Percentiles rank a stretch among this genome's conserved stretches.
Conservation (phyloP, 2,113 vertebrate genomes). For the Zootoca vivipara region DNA sequence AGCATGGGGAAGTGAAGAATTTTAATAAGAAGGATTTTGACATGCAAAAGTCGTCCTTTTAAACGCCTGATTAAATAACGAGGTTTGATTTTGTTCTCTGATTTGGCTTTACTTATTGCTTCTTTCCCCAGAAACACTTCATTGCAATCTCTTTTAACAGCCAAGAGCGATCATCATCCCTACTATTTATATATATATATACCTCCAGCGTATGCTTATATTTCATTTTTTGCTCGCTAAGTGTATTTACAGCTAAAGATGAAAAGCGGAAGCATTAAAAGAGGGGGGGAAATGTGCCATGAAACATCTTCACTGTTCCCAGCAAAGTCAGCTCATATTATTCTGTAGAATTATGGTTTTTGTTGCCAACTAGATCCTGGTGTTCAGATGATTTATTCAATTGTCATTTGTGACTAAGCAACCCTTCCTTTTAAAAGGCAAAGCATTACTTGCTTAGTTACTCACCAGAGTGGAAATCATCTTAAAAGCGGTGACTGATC, state of each 20-base stretch:
- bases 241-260: conserved; percentile 23
- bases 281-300: neutral
- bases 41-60: conserved; percentile 38
- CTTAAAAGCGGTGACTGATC: conserved; percentile 4
- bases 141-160: conserved; percentile 10
- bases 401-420: neutral
- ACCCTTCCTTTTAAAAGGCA: conserved; percentile 14
- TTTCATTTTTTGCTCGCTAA: conserved; percentile 36
- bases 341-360: neutral
- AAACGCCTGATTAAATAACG: conserved; percentile 35
- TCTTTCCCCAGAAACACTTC: neutral
- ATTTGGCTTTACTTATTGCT: conserved; percentile 15
- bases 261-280: conserved; percentile 30
- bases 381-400: neutral
- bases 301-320: neutral
- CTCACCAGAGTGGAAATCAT: conserved; percentile 18
- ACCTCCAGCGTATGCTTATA: neutral
- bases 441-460: neutral
- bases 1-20: conserved; percentile 20
- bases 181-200: neutral
- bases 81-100: conserved; percentile 1
- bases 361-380: neutral
- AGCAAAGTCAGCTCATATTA: neutral
- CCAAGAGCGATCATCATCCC: neutral
- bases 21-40: conserved; percentile 43